Conservation (phyloP, 1,140 invertebrate species). For the Chrysoperla carnea region DNA sequence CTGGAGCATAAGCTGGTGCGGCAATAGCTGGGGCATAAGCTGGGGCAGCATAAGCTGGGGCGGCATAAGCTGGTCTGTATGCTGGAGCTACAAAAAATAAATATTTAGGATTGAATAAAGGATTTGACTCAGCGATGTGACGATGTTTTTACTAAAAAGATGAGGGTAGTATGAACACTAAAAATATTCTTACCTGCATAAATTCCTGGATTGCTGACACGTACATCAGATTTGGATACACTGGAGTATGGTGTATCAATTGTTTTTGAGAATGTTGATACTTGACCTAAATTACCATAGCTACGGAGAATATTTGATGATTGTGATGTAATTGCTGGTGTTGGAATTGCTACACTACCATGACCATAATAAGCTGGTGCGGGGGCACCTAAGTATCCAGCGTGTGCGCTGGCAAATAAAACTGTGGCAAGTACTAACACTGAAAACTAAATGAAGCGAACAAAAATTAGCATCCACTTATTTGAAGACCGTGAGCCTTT, state of each 20-base stretch:
- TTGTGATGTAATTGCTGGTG: constrained; percentile 36
- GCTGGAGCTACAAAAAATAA: constrained; percentile 10
- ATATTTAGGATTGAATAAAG: no score
- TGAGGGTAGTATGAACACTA: constrained; percentile 2
- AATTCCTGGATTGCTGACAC: constrained; percentile 40
- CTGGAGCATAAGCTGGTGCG: constrained; percentile 11
- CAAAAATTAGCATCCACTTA: no score
- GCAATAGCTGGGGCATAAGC: constrained; percentile 5
- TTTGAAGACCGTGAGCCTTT: no score
- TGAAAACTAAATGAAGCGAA: no score
- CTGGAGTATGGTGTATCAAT: constrained; percentile 50
- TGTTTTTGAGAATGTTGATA: constrained; percentile 41
- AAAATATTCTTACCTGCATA: constrained; percentile 12
- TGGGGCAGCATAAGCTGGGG: constrained; percentile 9
- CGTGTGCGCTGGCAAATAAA: constrained; percentile 17
- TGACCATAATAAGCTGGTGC: neutral
- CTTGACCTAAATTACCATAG: constrained; percentile 39
- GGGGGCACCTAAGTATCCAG: constrained; percentile 16
- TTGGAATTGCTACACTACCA: constrained; percentile 13
- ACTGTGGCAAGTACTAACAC: neutral
- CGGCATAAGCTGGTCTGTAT: constrained; percentile 3
- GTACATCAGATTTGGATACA: constrained; percentile 39
- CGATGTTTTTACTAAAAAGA: no score
- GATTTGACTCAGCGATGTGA: no score
- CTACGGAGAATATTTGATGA: constrained; percentile 40